Base-by-base conservation (phyloP, 2,888 invertebrate species). In the Thymelicus lineola region DNA sequence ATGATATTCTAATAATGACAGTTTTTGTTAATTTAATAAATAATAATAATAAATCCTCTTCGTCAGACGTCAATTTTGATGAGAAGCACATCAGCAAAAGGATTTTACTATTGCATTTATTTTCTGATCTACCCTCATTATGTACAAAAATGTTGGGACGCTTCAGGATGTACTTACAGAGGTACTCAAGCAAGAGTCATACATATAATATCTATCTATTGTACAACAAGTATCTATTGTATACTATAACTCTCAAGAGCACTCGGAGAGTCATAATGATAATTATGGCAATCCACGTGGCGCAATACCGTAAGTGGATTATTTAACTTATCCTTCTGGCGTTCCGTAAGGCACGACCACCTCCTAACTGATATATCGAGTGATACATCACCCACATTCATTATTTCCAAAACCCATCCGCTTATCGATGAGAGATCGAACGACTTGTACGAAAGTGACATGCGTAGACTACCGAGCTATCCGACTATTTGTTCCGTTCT, bases 301-400 rank as follows among this genome's bases (percentile, higher is more conserved):
- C 79, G 84, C 90, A 91, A 89, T 91, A 84, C 83, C 71, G 87
- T 90, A 87, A 91, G 87, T 91, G 91, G 88, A 85, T 86, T 86
- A 86, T 86, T 87, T 86, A 87, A 87, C 90, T 92, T 86, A 92
- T 91, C 91, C 91, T 84, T 82, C 73, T 78, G 79, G 80, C 82
- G 84, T 82, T 81, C 75, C 80, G 75, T 78, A 76, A 79, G 87
- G 88, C 91, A 92, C 92, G 91, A 79, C 85, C 82, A 85, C 82
- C 83, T 86, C 80, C 78, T 68, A 74, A 79, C 79, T 82, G 87
- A 67, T 84, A 88, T 86, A 82, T 86, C 86, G 86, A 83, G 83
- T 86, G 88, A 90, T 83, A 80, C 84, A 92, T 91, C 79, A 81
- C 81, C 77, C 75, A 76, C 86, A 89, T 90, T 87, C 82, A 85